phyloP scores from a whole-genome alignment of 2,888 invertebrate genomes.

The Plagiodera versicolora region DNA sequence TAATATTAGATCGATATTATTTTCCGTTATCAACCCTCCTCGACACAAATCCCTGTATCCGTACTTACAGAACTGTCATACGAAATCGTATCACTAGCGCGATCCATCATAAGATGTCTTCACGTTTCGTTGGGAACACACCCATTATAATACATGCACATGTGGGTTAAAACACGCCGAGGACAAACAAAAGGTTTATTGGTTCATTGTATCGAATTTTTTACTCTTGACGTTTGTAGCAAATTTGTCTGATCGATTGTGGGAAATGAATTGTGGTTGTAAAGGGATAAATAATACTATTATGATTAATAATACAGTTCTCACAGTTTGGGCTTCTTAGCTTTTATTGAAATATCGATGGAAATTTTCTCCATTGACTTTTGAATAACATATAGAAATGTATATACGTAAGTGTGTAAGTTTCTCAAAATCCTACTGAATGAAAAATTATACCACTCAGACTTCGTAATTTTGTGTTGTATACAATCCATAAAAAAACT shows the following conservation, averaged over 20 bases:
- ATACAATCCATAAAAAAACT: too few species aligned
- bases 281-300: too few species aligned
- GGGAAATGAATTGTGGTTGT: slow-evolving; percentile 34
- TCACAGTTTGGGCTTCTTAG: too few species aligned
- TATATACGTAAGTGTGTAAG: too few species aligned
- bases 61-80: slow-evolving; percentile 29
- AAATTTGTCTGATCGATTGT: slow-evolving; percentile 51
- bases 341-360: too few species aligned
- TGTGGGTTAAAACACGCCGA: slow-evolving; percentile 49
- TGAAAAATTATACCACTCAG: too few species aligned
- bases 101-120: slow-evolving; percentile 52
- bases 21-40: background rate
- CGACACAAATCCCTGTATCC: slow-evolving; percentile 13
- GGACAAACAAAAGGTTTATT: slow-evolving; percentile 50
- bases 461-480: too few species aligned
- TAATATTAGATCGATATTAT: background rate
- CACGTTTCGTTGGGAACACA: slow-evolving; percentile 47
- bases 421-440: too few species aligned
- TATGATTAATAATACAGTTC: too few species aligned
- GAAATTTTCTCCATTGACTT: too few species aligned
- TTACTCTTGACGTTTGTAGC: slow-evolving; percentile 42
- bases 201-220: slow-evolving; percentile 47
- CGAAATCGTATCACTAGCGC: slow-evolving; percentile 24
- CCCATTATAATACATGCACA: slow-evolving; percentile 35
- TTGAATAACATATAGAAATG: too few species aligned